phyloP scores from a whole-genome alignment of 2,888 invertebrate species.

The Hermodice carunculata region DNA sequence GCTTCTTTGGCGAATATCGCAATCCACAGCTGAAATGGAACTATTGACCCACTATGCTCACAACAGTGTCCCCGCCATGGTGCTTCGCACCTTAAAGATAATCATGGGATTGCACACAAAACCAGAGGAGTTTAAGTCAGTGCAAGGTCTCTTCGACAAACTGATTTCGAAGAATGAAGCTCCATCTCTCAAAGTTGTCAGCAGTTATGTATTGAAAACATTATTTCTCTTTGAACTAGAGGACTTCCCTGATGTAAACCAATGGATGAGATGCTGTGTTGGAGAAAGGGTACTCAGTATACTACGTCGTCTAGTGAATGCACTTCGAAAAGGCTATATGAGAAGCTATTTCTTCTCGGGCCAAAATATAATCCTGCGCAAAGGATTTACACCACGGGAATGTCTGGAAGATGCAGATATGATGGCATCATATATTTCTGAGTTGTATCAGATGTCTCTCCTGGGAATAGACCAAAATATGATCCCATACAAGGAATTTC shows the following conservation, averaged over 20 bases:
- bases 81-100: background rate
- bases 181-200: background rate
- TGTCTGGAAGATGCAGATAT: too few relatives aligned
- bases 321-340: background rate
- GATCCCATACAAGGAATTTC: too few relatives aligned
- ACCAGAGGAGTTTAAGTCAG: background rate
- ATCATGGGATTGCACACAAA: background rate
- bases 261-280: background rate
- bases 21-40: conserved; percentile 2
- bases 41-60: conserved; percentile 4
- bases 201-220: conserved; percentile 3
- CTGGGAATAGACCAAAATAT: too few relatives aligned
- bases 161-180: background rate
- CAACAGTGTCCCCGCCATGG: background rate
- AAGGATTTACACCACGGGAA: too few relatives aligned
- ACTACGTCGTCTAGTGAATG: background rate
- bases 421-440: too few relatives aligned
- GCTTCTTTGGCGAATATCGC: background rate
- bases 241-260: background rate
- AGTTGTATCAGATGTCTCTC: too few relatives aligned
- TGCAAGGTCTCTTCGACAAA: background rate
- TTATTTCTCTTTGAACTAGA: conserved; percentile 5
- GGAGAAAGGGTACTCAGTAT: background rate
- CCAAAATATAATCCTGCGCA: background rate
- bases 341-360: background rate